Evolutionary conservation across 2,888 invertebrate genomes (phyloP).

Genomic region (Branchellion lobata): DNA sequence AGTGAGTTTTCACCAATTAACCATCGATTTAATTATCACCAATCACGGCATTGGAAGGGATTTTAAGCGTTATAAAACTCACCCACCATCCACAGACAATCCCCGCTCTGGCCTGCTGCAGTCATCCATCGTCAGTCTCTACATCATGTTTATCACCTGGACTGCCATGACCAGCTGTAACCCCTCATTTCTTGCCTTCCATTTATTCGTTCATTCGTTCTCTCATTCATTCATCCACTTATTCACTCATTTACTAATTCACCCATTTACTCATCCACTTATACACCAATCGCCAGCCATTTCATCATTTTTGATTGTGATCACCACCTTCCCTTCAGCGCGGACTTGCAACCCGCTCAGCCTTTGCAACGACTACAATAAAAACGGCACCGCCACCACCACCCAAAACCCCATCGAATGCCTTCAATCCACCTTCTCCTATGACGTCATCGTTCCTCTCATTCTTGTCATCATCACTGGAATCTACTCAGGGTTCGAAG

Average conservation of each 20-base stretch:
- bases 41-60: background rate
- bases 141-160: conserved; percentile 95
- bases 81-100: no score
- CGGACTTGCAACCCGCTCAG: conserved; percentile 41
- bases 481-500: conserved; percentile 74
- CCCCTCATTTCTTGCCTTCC: background rate
- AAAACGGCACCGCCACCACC: background rate
- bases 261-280: no score
- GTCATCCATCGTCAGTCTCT: conserved; percentile 86
- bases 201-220: no score
- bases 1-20: background rate
- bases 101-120: conserved; percentile 88
- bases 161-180: conserved; percentile 81
- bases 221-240: no score
- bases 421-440: conserved; percentile 58
- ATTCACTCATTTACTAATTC: no score
- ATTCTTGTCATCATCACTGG: conserved; percentile 91
- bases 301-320: background rate
- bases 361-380: no score
- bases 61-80: background rate
- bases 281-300: background rate
- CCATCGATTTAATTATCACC: background rate
- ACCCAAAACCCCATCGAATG: background rate
- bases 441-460: conserved; percentile 86
- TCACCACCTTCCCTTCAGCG: conserved; percentile 13